Evolutionary conservation across 2,797 vertebrate species (phyloP), one percentile per base, ranked within the genome.

Genomic region (Hydrophis major): DNA sequence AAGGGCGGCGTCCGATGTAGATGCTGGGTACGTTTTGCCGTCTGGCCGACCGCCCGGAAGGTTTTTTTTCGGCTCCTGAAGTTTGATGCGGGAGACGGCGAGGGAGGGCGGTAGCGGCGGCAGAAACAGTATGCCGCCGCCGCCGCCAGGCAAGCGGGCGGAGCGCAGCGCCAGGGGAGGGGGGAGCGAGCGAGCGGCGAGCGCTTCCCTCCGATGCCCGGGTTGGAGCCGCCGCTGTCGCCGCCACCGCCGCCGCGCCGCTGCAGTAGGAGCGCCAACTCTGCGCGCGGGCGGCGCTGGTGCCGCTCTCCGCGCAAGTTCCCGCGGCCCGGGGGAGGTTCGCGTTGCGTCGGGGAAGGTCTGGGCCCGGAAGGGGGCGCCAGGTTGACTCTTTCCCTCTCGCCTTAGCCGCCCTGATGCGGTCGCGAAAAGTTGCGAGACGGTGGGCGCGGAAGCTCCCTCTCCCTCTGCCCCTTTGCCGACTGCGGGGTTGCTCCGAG

Each of bases 1-100:
- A 96, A 87, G 97, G 95, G 86, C 56, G 95, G 95, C 92, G 93
- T 97, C 97, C 97, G 96, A 90, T 94, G 96, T 55, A 97, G 94
- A 60, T 89, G 96, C 94, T 96, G 89, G 92, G 56, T 5, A 13
- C 96, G 94, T 96, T 98, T 97, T 96, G 97, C 96, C 78, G 96
- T 69, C 89, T 93, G 78, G 90, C 97, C 94, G 95, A 97, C 89
- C 95, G 94, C 96, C 95, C 95, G 90, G 94, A 94, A 96, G 97
- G 94, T 97, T 97, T 98, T 98, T 98, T 98, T 98, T 98, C 98
- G 98, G 98, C 97, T 98, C 98, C 98, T 97, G 97, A 98, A 95
- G 93, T 95, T 96, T 93, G 94, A 95, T 96, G 96, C 95, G 96
- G 94, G 93, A 95, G 95, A 90, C 94, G 94, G 94, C 92, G 93